A percentile compares a stretch with the other conserved stretches of the same genome.
Conservation (phyloP, 1,140 invertebrate species). For the Caerostris extrusa region DNA sequence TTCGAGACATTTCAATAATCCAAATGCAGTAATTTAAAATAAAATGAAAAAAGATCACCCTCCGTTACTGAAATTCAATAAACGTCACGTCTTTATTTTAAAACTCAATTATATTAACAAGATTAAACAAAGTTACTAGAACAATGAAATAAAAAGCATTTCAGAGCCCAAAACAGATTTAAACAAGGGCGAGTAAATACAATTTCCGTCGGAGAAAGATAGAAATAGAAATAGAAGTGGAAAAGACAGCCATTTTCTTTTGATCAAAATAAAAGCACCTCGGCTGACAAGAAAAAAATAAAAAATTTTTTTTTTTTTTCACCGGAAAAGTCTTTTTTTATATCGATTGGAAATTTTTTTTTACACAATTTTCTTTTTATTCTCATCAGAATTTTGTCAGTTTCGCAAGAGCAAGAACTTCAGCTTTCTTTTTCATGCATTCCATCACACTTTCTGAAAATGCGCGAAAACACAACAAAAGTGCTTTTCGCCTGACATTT, state of each 20-base stretch:
- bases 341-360: neutral
- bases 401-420: neutral
- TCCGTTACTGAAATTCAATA: too few relatives aligned
- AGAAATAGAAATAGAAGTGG: neutral
- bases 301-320: neutral
- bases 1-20: too few relatives aligned
- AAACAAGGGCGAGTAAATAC: slow-evolving; percentile 13
- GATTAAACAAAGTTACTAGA: neutral
- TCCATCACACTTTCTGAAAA: neutral
- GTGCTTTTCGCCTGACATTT: neutral
- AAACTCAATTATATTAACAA: neutral
- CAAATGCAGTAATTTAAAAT: too few relatives aligned
- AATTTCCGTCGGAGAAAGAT: neutral
- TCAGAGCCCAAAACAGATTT: neutral
- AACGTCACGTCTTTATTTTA: neutral
- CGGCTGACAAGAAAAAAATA: neutral
- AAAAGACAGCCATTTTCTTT: slow-evolving; percentile 18
- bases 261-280: neutral
- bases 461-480: slow-evolving; percentile 2
- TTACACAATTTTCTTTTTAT: neutral
- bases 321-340: neutral
- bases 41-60: too few relatives aligned
- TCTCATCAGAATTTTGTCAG: neutral
- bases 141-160: neutral
- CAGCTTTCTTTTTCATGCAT: neutral